Evolutionary conservation across 2,113 vertebrate species (phyloP).

Genomic region (Crotalus helleri): DNA sequence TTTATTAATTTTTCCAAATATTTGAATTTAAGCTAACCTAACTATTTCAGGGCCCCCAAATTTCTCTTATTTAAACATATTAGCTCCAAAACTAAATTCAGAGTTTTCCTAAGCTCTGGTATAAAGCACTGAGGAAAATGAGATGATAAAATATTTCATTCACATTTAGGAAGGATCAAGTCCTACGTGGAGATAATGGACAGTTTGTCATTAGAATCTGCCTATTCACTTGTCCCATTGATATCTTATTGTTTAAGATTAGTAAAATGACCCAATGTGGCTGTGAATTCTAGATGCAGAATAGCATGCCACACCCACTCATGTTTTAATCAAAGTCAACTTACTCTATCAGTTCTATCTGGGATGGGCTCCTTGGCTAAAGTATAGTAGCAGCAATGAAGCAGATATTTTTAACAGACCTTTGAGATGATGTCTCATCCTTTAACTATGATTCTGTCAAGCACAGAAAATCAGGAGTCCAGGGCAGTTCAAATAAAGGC

Average conservation of each 20-base stretch:
- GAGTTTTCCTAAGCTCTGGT: neutral
- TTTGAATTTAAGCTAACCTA: too few species aligned
- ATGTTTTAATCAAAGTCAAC: neutral
- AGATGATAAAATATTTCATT: neutral
- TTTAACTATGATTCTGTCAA: neutral
- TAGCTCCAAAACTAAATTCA: too few species aligned
- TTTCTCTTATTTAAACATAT: too few species aligned
- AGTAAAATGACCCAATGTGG: neutral
- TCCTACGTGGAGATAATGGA: neutral
- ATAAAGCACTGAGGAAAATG: neutral
- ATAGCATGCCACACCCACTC: neutral
- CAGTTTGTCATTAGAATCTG: neutral
- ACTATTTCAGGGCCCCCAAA: too few species aligned
- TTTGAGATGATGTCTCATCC: neutral
- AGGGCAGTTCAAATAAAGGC: neutral
- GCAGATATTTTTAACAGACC: neutral
- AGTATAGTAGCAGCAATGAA: neutral
- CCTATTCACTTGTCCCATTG: neutral
- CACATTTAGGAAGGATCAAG: neutral
- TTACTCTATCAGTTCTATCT: neutral
- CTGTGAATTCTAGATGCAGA: neutral
- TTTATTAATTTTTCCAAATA: too few species aligned
- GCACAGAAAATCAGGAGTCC: neutral
- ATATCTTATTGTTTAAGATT: neutral
- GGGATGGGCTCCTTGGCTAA: neutral